A percentile compares a stretch with the other conserved stretches of the same genome.
Evolutionary conservation across 2,113 vertebrate genomes (phyloP).

Genomic region (Proteles cristata): DNA sequence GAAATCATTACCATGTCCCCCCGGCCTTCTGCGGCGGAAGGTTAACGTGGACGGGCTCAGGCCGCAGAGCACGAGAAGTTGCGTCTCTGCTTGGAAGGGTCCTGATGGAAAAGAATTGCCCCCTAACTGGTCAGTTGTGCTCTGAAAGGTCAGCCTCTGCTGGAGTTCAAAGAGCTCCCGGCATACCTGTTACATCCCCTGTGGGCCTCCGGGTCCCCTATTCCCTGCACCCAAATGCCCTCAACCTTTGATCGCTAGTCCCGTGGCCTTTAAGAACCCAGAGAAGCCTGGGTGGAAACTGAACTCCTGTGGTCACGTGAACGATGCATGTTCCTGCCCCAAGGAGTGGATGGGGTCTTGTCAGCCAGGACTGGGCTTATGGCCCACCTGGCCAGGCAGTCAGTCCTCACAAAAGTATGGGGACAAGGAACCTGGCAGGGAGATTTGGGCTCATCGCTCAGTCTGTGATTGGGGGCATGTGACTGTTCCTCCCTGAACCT

Average conservation of each 20-base stretch:
- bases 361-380: not conserved
- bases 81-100: not conserved
- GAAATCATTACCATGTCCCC: not conserved
- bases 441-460: not conserved
- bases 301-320: not conserved
- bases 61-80: accelerated
- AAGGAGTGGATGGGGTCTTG: not conserved
- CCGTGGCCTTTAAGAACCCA: not conserved
- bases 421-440: not conserved
- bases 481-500: no score
- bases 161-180: not conserved
- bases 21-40: not conserved
- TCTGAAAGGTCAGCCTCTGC: not conserved
- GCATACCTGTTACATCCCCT: no score
- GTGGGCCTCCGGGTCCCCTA: not conserved
- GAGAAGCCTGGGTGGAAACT: no score
- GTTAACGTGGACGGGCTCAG: accelerated
- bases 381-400: constrained; percentile 17
- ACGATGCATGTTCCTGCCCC: not conserved
- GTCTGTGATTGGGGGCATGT: not conserved
- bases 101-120: not conserved
- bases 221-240: not conserved
- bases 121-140: not conserved
- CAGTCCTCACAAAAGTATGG: not conserved
- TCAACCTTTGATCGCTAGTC: not conserved